Percentiles rank a stretch among this genome's conserved stretches.
These are phyloP conservation scores for Coelinius sp. DNA, from an alignment of 2,888 invertebrate species.

Conservation along the genomic window DNA sequence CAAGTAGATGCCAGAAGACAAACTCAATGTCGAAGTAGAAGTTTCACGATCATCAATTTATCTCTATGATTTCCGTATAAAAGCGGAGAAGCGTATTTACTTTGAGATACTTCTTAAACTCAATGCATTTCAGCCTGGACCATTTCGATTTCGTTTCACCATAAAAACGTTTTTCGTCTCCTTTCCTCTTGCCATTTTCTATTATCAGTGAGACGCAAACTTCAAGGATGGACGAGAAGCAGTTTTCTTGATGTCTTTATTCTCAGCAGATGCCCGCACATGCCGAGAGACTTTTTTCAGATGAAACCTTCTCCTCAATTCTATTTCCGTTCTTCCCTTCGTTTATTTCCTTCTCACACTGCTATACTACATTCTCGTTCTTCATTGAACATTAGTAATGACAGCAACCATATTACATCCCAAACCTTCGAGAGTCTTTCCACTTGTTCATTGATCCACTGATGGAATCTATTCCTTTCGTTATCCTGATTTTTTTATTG, in stretches of 20 bases:
- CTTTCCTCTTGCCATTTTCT: conserved; percentile 2
- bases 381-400: conserved; percentile 30
- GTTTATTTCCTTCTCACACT: neutral
- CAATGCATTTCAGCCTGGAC: neutral
- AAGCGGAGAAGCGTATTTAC: neutral
- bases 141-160: conserved; percentile 19
- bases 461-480: conserved; percentile 22
- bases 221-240: conserved; percentile 32
- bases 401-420: conserved; percentile 6
- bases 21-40: neutral
- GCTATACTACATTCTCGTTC: conserved; percentile 26
- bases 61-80: conserved; percentile 6
- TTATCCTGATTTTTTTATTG: conserved; percentile 25
- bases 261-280: conserved; percentile 23
- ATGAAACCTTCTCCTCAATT: neutral
- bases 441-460: neutral
- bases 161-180: neutral
- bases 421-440: neutral
- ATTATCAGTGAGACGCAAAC: conserved; percentile 3
- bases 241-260: conserved; percentile 27
- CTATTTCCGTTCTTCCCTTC: neutral
- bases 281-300: conserved; percentile 31
- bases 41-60: neutral
- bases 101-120: neutral
- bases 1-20: neutral